These are phyloP conservation scores for Imbricaverruca yamaguchii DNA, from an alignment of 2,888 invertebrate species.

Conservation along the genomic window DNA sequence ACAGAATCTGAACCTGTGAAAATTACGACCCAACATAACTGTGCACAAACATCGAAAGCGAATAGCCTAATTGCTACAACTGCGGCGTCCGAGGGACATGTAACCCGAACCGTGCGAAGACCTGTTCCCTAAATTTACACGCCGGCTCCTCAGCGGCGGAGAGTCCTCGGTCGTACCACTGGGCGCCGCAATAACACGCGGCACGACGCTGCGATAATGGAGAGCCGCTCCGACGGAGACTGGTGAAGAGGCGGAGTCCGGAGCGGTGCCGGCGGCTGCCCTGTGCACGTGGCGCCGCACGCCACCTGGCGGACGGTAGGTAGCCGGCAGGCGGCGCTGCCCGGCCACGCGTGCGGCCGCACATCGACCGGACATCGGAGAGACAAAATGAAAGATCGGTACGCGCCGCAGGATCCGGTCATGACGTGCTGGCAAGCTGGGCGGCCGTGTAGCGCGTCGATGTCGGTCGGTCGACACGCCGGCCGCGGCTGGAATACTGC, in stretches of 20 bases:
- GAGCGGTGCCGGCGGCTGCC: too few relatives aligned
- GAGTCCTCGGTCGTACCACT: background rate
- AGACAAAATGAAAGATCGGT: constrained; percentile 5
- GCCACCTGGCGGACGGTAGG: background rate
- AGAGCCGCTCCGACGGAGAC: too few relatives aligned
- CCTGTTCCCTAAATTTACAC: background rate
- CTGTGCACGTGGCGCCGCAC: background rate
- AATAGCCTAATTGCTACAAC: background rate
- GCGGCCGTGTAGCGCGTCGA: background rate
- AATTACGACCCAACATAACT: constrained; percentile 9
- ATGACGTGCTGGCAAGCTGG: background rate
- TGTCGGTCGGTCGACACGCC: background rate
- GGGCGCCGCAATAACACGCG: background rate
- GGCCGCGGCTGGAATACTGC: background rate
- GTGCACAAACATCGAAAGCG: constrained; percentile 22
- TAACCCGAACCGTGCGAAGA: background rate
- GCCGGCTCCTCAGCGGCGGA: background rate
- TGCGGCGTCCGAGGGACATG: background rate
- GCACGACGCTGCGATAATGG: too few relatives aligned
- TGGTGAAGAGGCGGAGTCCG: too few relatives aligned
- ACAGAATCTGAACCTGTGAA: background rate
- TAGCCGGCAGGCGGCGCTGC: background rate
- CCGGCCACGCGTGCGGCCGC: too few relatives aligned
- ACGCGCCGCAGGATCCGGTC: background rate
- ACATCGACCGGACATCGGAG: background rate